These are phyloP conservation scores for Poecilia velifera DNA, from an alignment of 2,797 vertebrate species.

Conservation along the genomic window DNA sequence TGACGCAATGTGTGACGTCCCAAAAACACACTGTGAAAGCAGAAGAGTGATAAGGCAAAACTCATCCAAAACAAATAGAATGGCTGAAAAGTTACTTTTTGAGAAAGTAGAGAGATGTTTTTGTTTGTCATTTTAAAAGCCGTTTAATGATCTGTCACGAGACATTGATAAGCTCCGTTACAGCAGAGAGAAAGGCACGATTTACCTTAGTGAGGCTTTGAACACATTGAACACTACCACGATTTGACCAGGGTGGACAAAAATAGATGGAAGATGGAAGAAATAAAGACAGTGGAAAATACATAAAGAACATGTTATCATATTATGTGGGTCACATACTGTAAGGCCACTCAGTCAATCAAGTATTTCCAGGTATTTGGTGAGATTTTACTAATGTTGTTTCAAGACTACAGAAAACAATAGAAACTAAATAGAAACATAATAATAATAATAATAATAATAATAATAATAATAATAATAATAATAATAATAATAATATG, in stretches of 20 bases:
- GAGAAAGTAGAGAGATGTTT: constrained; percentile 68
- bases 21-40: constrained; percentile 14
- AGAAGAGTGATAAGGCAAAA: constrained; percentile 24
- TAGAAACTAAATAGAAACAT: not conserved
- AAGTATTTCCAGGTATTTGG: constrained; percentile 81
- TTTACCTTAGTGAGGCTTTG: constrained; percentile 69
- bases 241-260: constrained; percentile 43
- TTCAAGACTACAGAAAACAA: constrained; percentile 3
- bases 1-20: constrained; percentile 52
- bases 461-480: not conserved
- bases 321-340: constrained; percentile 49
- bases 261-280: constrained; percentile 12
- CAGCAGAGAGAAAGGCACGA: constrained; percentile 72
- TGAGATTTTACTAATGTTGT: constrained; percentile 50
- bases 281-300: constrained; percentile 7
- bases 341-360: constrained; percentile 47
- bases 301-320: constrained; percentile 21
- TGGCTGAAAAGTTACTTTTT: constrained; percentile 16
- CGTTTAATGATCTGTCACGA: constrained; percentile 80
- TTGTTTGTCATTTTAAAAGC: constrained; percentile 72
- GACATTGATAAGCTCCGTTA: constrained; percentile 76
- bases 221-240: constrained; percentile 61
- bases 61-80: constrained; percentile 13
- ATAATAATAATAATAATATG: not conserved
- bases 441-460: not conserved